phyloP scores from a whole-genome alignment of 1,140 invertebrate species.

The Araneus ventricosus region DNA sequence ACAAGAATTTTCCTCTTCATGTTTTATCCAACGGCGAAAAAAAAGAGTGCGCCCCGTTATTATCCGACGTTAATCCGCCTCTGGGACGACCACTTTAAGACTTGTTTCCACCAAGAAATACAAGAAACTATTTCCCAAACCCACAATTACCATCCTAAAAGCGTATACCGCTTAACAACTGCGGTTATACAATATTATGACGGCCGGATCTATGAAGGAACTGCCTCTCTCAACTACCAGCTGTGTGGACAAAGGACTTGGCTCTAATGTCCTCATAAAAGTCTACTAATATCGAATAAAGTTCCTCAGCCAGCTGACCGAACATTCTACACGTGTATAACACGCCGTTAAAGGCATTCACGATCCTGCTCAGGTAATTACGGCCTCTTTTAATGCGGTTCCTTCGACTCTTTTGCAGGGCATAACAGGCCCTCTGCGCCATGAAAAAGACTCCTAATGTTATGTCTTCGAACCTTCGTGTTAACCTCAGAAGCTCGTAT shows the following conservation, averaged over 20 bases:
- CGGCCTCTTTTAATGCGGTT: conserved; percentile 55
- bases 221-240: conserved; percentile 42
- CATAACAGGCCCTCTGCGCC: background rate
- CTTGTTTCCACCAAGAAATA: conserved; percentile 12
- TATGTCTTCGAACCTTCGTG: conserved; percentile 59
- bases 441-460: conserved; percentile 26
- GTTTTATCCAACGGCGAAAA: background rate
- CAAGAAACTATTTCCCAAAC: conserved; percentile 20
- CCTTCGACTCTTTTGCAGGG: background rate
- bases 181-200: conserved; percentile 31
- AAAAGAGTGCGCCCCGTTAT: background rate
- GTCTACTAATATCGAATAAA: conserved; percentile 70
- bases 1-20: background rate
- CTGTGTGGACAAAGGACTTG: conserved; percentile 72
- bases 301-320: conserved; percentile 56
- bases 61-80: conserved; percentile 13
- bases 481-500: conserved; percentile 73
- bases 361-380: conserved; percentile 60
- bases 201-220: conserved; percentile 17
- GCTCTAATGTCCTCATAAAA: conserved; percentile 69
- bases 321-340: conserved; percentile 72
- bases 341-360: conserved; percentile 71
- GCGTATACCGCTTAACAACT: conserved; percentile 57
- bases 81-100: background rate
- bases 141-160: conserved; percentile 59